Evolutionary conservation across 1,140 invertebrate species (phyloP), one percentile per base, ranked within the genome.

Genomic region (Neodiprion virginianus): DNA sequence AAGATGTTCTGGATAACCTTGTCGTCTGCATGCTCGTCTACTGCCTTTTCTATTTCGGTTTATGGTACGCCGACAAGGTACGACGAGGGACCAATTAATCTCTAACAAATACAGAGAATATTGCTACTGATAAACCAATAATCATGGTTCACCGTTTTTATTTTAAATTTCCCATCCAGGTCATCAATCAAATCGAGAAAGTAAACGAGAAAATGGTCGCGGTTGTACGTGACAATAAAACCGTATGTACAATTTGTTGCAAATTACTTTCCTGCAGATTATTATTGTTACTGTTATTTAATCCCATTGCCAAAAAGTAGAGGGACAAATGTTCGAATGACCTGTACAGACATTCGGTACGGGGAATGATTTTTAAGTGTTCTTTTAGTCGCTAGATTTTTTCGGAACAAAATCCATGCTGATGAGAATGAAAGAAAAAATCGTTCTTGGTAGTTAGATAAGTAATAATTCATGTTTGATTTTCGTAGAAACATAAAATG

Each of bases 31-130:
- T 86, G 65, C 77, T 86, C 50, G 81, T 83, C 76, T 86, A 86
- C 73, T 70, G 82, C 49, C 23, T 87, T 17, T 84, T 88, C 75
- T 88, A 86, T 65, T 70, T 78, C 23, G 78, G 81, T 12, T 48
- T 87, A 2, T 87, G 85, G 85, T 87, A 84, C 70, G 83, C 84
- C 47, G 83, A 84, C 70, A 83, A 84, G 76, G 87, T 88, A 78
- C 82, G 79, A 23, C 11, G 7, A 14, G 17, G 28, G 5, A 40
- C 28, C 28, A 61, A 61, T 14, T 61, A 11, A 5, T 61, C 8
- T 12, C n/a, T 17, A 61, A 69, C 11, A 5, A 69, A 69, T n/a
- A 70, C 9, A 21, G 5, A n/a, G 23, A 71, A 71, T 71, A 48
- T 21, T 21, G 17, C 17, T 21, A 21, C 17, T 11, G 61, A 65